phyloP scores from a whole-genome alignment of 2,797 vertebrate species.

The Heliangelus exortis region DNA sequence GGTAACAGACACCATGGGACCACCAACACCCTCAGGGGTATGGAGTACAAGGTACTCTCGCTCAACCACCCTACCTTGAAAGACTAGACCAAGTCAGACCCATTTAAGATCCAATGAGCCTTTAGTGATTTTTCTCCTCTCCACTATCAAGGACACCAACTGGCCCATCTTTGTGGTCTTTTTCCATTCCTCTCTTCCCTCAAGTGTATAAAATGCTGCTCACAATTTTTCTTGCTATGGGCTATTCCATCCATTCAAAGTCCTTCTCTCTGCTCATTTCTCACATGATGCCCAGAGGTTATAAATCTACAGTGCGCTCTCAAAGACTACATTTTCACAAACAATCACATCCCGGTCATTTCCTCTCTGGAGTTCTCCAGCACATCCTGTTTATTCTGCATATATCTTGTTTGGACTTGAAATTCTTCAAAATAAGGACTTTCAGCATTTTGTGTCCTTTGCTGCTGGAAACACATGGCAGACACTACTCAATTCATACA shows the following conservation, averaged over 20 bases:
- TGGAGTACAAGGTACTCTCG: background rate
- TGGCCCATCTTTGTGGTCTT: background rate
- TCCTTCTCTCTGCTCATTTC: background rate
- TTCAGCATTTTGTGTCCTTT: background rate
- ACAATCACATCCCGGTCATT: constrained; percentile 32
- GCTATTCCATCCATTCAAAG: background rate
- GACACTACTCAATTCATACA: background rate
- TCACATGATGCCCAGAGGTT: background rate
- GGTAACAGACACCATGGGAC: background rate
- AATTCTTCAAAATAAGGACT: constrained; percentile 21
- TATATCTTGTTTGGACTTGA: constrained; percentile 36
- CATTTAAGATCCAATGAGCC: background rate
- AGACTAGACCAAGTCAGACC: background rate
- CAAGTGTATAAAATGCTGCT: background rate
- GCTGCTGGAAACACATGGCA: background rate
- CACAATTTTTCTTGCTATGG: background rate
- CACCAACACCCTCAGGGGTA: background rate
- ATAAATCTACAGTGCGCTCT: background rate
- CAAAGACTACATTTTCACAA: background rate
- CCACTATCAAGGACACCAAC: background rate
- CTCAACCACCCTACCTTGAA: background rate
- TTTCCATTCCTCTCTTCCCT: background rate
- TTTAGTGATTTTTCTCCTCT: background rate
- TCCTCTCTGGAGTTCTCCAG: constrained; percentile 18
- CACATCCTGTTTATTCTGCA: constrained; percentile 45